A percentile compares a stretch with the other conserved stretches of the same genome.
Conservation (phyloP, 2,113 vertebrate species). For the Proteles cristata region DNA sequence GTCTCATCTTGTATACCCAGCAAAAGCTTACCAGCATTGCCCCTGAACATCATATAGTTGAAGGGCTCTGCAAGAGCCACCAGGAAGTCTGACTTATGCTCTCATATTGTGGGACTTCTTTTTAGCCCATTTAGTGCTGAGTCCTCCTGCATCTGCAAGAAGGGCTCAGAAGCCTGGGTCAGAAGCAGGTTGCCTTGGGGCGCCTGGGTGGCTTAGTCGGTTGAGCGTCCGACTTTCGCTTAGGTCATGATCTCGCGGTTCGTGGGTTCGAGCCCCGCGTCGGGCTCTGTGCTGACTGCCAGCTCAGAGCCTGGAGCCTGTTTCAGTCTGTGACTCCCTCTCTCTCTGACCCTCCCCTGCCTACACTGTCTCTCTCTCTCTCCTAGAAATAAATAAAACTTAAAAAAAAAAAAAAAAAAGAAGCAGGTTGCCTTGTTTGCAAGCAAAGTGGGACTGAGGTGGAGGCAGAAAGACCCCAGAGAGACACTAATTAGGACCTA, state of each 20-base stretch:
- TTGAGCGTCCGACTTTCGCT: no score
- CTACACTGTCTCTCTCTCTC: no score
- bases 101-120: neutral
- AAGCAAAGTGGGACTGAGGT: neutral
- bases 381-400: no score
- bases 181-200: neutral
- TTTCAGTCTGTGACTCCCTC: no score
- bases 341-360: no score
- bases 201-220: no score
- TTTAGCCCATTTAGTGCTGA: neutral
- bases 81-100: neutral
- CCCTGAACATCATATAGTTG: neutral
- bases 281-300: no score
- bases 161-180: neutral
- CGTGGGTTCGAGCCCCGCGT: no score
- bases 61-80: neutral
- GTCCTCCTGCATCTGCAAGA: neutral
- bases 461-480: neutral
- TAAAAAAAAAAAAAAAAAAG: no score
- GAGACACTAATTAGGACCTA: neutral
- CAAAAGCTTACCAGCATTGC: neutral
- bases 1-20: neutral
- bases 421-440: neutral
- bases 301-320: no score
- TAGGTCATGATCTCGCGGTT: no score